Conservation (phyloP, 37 sponge, comb jelly and placozoan genomes). For the Ephydatia muelleri region DNA sequence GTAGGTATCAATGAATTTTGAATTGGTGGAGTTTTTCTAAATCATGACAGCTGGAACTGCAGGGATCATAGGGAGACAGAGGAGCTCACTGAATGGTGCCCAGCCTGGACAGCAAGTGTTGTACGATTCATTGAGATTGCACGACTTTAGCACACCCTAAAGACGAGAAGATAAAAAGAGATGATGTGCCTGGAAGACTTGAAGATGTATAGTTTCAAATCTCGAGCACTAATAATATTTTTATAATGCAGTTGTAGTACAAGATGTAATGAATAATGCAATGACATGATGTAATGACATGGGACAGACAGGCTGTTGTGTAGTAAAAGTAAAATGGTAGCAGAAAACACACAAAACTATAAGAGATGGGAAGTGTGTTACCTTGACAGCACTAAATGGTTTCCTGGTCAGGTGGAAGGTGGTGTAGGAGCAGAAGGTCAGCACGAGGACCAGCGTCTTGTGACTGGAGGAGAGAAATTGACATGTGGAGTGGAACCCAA, state of each 20-base stretch:
- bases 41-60: background rate
- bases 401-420: constrained; percentile 69
- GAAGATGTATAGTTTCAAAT: no score
- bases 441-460: constrained; percentile 38
- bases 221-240: no score
- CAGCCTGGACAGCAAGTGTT: constrained; percentile 43
- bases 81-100: constrained; percentile 60
- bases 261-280: no score
- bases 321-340: no score
- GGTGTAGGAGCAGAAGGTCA: constrained; percentile 66
- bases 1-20: no score
- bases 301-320: no score
- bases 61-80: background rate
- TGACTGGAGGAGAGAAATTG: constrained; percentile 16
- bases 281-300: no score
- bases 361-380: constrained; percentile 5
- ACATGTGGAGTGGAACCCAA: background rate
- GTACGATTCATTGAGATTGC: background rate
- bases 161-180: background rate
- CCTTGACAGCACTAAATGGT: constrained; percentile 66
- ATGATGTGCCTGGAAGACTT: no score
- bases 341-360: no score
- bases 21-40: no score
- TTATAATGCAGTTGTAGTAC: no score
- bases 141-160: background rate